phyloP scores from a whole-genome alignment of 2,113 vertebrate genomes.

The Labeo catla region DNA sequence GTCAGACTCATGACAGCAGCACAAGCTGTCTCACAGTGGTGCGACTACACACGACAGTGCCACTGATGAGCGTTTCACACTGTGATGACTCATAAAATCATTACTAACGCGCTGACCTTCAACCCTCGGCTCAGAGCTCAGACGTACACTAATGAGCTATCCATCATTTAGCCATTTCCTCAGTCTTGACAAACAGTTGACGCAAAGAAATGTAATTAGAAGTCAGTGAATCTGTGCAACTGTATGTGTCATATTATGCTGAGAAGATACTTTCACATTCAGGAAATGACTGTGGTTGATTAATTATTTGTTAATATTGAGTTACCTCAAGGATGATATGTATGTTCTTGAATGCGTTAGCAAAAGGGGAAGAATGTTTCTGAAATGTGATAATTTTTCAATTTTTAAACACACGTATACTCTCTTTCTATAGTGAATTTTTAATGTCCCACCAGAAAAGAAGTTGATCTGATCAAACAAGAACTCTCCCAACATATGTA shows the following conservation, averaged over 20 bases:
- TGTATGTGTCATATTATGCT: background rate
- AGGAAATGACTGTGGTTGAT: background rate
- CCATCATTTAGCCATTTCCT: conserved; percentile 24
- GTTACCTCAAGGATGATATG: background rate
- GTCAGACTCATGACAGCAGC: conserved; percentile 11
- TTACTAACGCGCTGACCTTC: conserved; percentile 25
- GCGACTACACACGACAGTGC: conserved; percentile 4
- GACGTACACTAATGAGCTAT: conserved; percentile 22
- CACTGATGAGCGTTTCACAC: conserved; percentile 16
- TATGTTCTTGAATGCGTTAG: background rate
- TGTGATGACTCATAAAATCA: conserved; percentile 43
- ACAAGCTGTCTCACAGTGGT: conserved; percentile 27
- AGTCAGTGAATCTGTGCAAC: background rate
- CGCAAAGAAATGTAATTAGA: conserved; percentile 11
- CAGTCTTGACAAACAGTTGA: background rate
- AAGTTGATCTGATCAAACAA: background rate
- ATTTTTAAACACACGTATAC: background rate
- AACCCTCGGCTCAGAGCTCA: conserved; percentile 23
- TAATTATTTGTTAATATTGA: background rate
- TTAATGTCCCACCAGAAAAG: background rate
- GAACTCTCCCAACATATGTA: background rate
- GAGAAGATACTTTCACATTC: background rate
- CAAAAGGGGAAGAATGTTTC: background rate
- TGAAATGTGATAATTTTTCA: background rate
- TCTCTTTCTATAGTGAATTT: background rate